Conservation (phyloP, 2,797 vertebrate genomes). For the Hyperoplus immaculatus region DNA sequence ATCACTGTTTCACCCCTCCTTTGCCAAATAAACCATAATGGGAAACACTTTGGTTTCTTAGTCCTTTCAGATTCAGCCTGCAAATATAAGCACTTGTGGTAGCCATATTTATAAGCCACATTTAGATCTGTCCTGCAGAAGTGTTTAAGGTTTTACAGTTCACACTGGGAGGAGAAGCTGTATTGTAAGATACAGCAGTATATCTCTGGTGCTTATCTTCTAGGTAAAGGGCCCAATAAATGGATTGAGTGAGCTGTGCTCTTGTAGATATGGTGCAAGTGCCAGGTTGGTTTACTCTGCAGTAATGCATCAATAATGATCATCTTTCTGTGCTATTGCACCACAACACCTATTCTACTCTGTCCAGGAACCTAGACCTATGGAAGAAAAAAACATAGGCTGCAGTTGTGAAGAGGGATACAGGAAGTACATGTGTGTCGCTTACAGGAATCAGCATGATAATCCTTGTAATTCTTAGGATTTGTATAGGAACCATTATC, state of each 20-base stretch:
- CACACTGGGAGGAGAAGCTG: background rate
- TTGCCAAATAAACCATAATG: slow-evolving; percentile 16
- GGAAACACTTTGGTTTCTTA: slow-evolving; percentile 8
- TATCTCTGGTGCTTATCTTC: slow-evolving; percentile 11
- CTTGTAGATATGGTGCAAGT: background rate
- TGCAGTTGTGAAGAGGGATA: background rate
- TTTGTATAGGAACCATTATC: too few relatives aligned
- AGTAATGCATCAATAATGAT: slow-evolving; percentile 3
- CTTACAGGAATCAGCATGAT: background rate
- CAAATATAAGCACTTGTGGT: background rate
- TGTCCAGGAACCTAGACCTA: background rate
- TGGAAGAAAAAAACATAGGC: slow-evolving; percentile 20
- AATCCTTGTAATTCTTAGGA: background rate
- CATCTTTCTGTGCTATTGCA: background rate
- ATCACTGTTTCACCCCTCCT: background rate
- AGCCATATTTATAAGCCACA: slow-evolving; percentile 8
- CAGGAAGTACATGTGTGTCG: background rate
- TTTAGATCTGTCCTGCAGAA: background rate
- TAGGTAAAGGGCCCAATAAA: slow-evolving; percentile 3
- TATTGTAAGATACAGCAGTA: slow-evolving; percentile 7
- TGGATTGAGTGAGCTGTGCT: background rate
- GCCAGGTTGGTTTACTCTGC: slow-evolving; percentile 13
- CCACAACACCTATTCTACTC: background rate
- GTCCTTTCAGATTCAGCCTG: slow-evolving; percentile 12
- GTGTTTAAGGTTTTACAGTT: slow-evolving; percentile 21